Base-by-base conservation (phyloP, 2,888 invertebrate genomes). In the Drosophila anomelani region DNA sequence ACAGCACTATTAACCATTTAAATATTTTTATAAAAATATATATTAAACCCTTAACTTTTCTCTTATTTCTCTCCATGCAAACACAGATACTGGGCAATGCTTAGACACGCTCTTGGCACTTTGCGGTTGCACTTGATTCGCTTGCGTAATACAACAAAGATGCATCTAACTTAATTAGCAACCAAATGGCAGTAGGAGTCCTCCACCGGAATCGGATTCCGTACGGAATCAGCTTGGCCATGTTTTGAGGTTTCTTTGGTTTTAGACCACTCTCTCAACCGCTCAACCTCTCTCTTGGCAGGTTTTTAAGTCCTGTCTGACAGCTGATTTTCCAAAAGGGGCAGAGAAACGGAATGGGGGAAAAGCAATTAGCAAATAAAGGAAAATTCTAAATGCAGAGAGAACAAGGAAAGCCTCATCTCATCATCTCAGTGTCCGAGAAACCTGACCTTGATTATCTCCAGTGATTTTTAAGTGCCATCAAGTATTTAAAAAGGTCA, bases 111-210 rank as follows among this genome's bases (percentile, higher is more conserved):
- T 69, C 59, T 69, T 73, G 61, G 49, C 62, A 57, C 68, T 80
- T 67, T 82, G 79, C 64, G 82, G 83, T 71, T 66, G 59, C 59
- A 78, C 75, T 80, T 72, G 75, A 83, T 75, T 72, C 47, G 66
- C 44, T 64, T 73, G 63, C 57, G 68, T 68, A 77, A 77, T 77
- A 60, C 73, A 76, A 67, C 80, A 64, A 70, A 63, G 80, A 75
- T 80, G 58, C 44, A 67, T 76, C 66, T 61, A 58, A 76, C 85
- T 76, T 84, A 80, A 80, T 80, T 80, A 84, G 85, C 68, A 66
- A 57, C 47, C 63, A 44, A 57, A 78, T 60, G 39, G 47, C 46
- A 38, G 29, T 44, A 47, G 26, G 56, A 38, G 32, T 38, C 54
- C 51, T 36, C 36, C 36, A n/a, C 17, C 38, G n/a, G n/a, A 39